phyloP scores from a whole-genome alignment of 2,113 vertebrate genomes.

The Chauna torquata region DNA sequence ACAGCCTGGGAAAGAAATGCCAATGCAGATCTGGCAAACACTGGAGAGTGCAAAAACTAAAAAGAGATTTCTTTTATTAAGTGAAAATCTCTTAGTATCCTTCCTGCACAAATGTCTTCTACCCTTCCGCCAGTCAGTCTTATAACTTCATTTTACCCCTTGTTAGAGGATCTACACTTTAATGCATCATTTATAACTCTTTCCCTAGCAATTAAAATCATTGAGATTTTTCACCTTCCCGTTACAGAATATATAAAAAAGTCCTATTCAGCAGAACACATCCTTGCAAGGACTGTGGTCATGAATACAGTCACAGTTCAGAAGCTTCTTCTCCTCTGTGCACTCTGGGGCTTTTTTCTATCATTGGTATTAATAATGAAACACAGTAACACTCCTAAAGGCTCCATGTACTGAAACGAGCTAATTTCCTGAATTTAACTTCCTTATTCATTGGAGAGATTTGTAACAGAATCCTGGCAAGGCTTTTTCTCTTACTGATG shows the following conservation, averaged over 20 bases:
- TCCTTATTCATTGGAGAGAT: not conserved
- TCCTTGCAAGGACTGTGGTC: not conserved
- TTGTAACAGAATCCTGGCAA: not conserved
- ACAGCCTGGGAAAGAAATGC: constrained; percentile 18
- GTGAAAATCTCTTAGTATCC: not conserved
- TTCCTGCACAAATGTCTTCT: not conserved
- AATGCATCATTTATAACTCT: not conserved
- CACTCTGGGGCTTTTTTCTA: not conserved
- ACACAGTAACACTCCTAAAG: not conserved
- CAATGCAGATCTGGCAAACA: constrained; percentile 1
- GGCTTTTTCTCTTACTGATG: not conserved
- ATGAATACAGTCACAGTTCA: not conserved
- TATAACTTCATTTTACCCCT: not conserved
- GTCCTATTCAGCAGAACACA: not conserved
- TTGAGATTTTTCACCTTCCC: not conserved
- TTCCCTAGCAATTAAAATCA: constrained; percentile 8
- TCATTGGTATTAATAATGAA: not conserved
- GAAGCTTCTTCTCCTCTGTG: not conserved
- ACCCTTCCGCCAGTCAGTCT: not conserved
- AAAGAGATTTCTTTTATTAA: not conserved
- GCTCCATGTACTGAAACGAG: not conserved
- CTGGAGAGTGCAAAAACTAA: not conserved
- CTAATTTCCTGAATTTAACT: not conserved
- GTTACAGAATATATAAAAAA: not conserved
- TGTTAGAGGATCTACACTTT: not conserved